These are phyloP conservation scores for Phortica magna DNA, from an alignment of 2,888 invertebrate species.

Conservation along the genomic window DNA sequence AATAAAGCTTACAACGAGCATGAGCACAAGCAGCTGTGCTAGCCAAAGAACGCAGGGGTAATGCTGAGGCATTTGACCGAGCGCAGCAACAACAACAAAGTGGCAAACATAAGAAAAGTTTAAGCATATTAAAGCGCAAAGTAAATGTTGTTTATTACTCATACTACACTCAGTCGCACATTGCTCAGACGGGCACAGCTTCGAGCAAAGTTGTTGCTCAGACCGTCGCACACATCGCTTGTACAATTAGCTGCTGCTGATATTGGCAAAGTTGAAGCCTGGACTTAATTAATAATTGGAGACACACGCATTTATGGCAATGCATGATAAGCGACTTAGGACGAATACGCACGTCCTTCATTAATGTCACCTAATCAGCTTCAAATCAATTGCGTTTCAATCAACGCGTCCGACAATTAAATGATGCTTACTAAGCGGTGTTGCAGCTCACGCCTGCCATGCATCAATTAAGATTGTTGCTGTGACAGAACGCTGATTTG, in stretches of 20 bases:
- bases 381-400: constrained; percentile 44
- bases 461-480: too few species aligned
- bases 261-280: constrained; percentile 46
- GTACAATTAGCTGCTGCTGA: constrained; percentile 58
- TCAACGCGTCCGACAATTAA: constrained; percentile 54
- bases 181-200: constrained; percentile 20
- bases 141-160: constrained; percentile 47
- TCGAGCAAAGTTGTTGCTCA: too few species aligned
- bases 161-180: neutral
- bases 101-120: neutral
- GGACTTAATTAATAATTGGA: constrained; percentile 52
- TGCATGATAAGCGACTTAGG: neutral
- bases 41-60: constrained; percentile 28
- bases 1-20: constrained; percentile 35
- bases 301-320: neutral
- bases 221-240: too few species aligned
- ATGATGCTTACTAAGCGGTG: constrained; percentile 51
- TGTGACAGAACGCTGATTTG: neutral
- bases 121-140: constrained; percentile 2
- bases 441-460: neutral
- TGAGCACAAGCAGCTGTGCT: constrained; percentile 17
- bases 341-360: constrained; percentile 38
- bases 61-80: constrained; percentile 59
- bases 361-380: constrained; percentile 28
- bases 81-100: constrained; percentile 12